Percentiles rank a stretch among this genome's conserved stretches.
These are phyloP conservation scores for Volucella bombylans DNA, from an alignment of 2,888 invertebrate genomes.

Conservation along the genomic window DNA sequence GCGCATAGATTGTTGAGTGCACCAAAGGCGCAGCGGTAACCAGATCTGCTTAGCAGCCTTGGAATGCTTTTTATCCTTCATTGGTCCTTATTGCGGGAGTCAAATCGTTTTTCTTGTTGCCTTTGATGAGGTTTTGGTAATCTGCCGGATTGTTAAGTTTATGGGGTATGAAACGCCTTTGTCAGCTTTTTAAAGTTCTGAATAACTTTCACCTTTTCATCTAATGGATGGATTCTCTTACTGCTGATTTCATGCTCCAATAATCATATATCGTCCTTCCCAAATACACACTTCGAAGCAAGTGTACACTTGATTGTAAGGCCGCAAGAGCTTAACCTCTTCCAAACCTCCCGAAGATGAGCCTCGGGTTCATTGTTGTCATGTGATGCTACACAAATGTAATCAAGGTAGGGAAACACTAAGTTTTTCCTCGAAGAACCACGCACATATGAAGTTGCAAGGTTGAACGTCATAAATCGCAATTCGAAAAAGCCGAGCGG, in stretches of 20 bases:
- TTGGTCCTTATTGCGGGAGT: slow-evolving; percentile 45
- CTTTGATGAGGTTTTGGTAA: slow-evolving; percentile 45
- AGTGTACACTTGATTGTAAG: slow-evolving; percentile 38
- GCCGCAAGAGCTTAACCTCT: not conserved
- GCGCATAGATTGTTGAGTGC: not conserved
- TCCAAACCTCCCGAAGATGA: no score
- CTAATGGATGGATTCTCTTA: not conserved
- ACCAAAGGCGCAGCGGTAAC: slow-evolving; percentile 36
- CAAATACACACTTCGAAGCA: not conserved
- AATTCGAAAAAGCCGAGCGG: not conserved
- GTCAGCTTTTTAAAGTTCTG: slow-evolving; percentile 58
- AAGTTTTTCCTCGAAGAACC: no score
- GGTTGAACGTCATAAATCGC: not conserved
- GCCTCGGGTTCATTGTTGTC: no score
- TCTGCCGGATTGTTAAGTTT: slow-evolving; percentile 48
- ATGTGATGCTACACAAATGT: no score
- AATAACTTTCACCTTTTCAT: slow-evolving; percentile 72
- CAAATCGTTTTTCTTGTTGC: slow-evolving; percentile 65
- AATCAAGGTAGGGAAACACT: no score
- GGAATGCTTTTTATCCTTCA: slow-evolving; percentile 32
- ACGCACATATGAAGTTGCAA: not conserved
- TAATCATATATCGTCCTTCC: slow-evolving; percentile 33
- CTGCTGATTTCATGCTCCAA: slow-evolving; percentile 55
- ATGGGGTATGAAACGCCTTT: slow-evolving; percentile 51
- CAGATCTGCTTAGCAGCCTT: slow-evolving; percentile 52